Evolutionary conservation across 2,113 vertebrate species (phyloP).

Genomic region (Seriola quinqueradiata): DNA sequence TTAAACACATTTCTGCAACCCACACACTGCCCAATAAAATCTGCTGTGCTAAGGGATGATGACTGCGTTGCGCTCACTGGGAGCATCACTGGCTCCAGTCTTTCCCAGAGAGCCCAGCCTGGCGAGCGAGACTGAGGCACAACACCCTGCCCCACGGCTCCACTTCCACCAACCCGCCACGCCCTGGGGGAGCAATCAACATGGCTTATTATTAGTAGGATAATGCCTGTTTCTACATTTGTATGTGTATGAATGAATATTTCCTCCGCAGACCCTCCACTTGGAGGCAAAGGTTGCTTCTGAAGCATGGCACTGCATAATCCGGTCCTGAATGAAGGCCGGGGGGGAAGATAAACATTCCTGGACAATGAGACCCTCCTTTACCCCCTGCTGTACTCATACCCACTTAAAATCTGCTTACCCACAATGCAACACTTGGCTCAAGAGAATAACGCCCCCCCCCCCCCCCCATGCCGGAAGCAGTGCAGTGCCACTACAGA

Average conservation of each 20-base stretch:
- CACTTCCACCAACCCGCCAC: constrained; percentile 54
- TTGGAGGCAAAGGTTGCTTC: constrained; percentile 73
- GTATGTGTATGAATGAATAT: constrained; percentile 68
- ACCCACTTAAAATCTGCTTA: constrained; percentile 76
- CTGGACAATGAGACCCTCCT: constrained; percentile 79
- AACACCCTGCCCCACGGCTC: constrained; percentile 41
- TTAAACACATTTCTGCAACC: constrained; percentile 70
- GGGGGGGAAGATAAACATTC: constrained; percentile 75
- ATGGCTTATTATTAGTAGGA: constrained; percentile 53
- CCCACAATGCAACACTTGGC: constrained; percentile 70
- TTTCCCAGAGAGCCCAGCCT: constrained; percentile 36
- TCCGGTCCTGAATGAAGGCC: constrained; percentile 62
- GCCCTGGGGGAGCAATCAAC: constrained; percentile 57
- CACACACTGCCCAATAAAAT: constrained; percentile 67
- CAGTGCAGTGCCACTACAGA: constrained; percentile 55
- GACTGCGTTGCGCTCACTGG: constrained; percentile 49
- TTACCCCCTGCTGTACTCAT: constrained; percentile 76
- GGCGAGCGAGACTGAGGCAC: constrained; percentile 24
- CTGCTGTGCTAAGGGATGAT: constrained; percentile 53
- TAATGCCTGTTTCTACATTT: constrained; percentile 61
- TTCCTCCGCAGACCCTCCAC: constrained; percentile 77
- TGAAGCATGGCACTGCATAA: constrained; percentile 76
- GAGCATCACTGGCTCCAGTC: constrained; percentile 63
- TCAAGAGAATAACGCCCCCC: constrained; percentile 58
- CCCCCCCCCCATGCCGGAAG: constrained; percentile 42